Base-by-base conservation (phyloP, 1,140 invertebrate genomes). In the Eupristina koningsbergeri region DNA sequence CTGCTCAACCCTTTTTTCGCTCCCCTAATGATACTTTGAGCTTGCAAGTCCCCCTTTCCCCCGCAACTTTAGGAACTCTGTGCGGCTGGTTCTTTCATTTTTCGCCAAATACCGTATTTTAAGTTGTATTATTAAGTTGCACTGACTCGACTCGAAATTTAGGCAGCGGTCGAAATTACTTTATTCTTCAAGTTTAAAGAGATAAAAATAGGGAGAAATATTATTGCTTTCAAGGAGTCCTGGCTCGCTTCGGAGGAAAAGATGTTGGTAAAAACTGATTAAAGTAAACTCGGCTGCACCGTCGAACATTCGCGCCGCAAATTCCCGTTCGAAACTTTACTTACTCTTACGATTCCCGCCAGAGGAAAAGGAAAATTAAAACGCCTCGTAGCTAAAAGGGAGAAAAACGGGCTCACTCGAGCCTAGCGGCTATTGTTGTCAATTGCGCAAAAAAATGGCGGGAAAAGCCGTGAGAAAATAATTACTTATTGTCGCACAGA, bases 191-290 rank as follows among this genome's bases (percentile, higher is more conserved):
- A 36, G 64, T 36, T 67, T 67, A 34, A 36, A 67, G 36, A 36
- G 29, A 36, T 15, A 67, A 67, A 67, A 67, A 58, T 47, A 61
- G 53, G 3, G 31, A 63, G 26, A 58, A 61, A 67, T 64, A 53
- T 50, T 34, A 80, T 29, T 31, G 45, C 64, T 80, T 67, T 69
- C 53, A 69, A 80, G 71, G 53, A 80, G 31, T 45, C n/a, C 45
- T 50, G 22, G 8, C 17, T 80, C 64, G 22, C 64, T 50, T 64
- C 5, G 26, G 17, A 78, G 64, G 53, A 39, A 64, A 61, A 36
- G 76, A 78, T 22, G 58, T 34, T 17, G 29, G 53, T 26, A 64
- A 78, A 64, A n/a, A n/a, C n/a, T n/a, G n/a, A n/a, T n/a, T n/a
- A n/a, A n/a, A 53, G 29, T 50, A 71, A 53, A 41, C 71, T 29